A percentile compares a stretch with the other conserved stretches of the same genome.
Evolutionary conservation across 2,113 vertebrate genomes (phyloP).

Genomic region (Zapornia atra): DNA sequence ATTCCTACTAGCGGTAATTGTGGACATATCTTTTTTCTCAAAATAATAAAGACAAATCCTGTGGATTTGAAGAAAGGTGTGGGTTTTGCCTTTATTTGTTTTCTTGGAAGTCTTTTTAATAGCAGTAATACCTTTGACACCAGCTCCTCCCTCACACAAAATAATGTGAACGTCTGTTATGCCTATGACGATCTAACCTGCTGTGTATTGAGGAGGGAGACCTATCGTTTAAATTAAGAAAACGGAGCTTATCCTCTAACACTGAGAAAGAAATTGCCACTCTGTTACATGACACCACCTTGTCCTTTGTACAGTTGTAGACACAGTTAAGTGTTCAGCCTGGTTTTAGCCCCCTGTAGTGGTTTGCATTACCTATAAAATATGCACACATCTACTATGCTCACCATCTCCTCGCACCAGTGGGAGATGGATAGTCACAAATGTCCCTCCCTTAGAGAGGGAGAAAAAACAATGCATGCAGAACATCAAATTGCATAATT

Average conservation of each 20-base stretch:
- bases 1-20: background rate
- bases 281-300: background rate
- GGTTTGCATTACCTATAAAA: background rate
- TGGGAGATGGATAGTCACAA: background rate
- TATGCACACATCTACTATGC: background rate
- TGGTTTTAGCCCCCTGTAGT: background rate
- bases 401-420: background rate
- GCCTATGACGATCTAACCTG: background rate
- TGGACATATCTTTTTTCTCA: background rate
- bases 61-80: background rate
- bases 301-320: background rate
- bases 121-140: background rate
- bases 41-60: constrained; percentile 34
- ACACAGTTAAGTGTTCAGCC: background rate
- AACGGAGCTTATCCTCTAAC: background rate
- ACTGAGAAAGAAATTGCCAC: background rate
- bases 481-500: background rate
- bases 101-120: constrained; percentile 13
- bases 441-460: background rate
- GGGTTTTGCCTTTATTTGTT: background rate
- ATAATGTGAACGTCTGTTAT: background rate
- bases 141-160: background rate
- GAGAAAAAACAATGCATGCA: background rate
- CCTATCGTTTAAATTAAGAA: background rate
- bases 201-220: background rate